Evolutionary conservation across 2,797 vertebrate genomes (phyloP).

Genomic region (Prionace glauca): DNA sequence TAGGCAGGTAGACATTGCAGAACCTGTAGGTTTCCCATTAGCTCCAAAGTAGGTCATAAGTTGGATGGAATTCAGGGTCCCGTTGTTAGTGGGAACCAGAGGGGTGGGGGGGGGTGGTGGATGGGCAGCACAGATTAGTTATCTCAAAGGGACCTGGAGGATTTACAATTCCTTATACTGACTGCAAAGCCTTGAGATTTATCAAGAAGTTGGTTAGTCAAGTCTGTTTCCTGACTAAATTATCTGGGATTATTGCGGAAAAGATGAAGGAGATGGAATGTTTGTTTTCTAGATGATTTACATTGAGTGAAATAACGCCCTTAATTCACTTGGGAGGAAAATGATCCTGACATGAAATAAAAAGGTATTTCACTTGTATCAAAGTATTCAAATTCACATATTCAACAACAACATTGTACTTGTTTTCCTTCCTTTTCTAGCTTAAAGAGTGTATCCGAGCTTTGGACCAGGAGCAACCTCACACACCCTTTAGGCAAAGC

Average conservation of each 20-base stretch:
- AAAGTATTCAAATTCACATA: neutral
- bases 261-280: neutral
- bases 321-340: neutral
- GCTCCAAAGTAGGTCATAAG: neutral
- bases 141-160: neutral
- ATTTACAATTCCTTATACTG: neutral
- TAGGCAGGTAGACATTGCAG: neutral
- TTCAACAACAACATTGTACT: neutral
- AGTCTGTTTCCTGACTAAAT: neutral
- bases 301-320: neutral
- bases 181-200: neutral
- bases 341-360: neutral
- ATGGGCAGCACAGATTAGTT: neutral
- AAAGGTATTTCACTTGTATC: neutral
- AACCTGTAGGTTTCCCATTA: too few species aligned
- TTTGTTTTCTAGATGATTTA: neutral
- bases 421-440: slow-evolving; percentile 50
- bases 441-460: slow-evolving; percentile 89
- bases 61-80: neutral
- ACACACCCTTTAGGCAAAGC: slow-evolving; percentile 87
- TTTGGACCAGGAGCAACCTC: slow-evolving; percentile 73
- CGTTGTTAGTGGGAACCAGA: neutral
- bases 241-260: neutral
- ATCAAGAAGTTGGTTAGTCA: neutral
- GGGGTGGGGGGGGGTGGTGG: too few species aligned